Conservation (phyloP, 2,113 vertebrate species). For the Rhineura floridana region DNA sequence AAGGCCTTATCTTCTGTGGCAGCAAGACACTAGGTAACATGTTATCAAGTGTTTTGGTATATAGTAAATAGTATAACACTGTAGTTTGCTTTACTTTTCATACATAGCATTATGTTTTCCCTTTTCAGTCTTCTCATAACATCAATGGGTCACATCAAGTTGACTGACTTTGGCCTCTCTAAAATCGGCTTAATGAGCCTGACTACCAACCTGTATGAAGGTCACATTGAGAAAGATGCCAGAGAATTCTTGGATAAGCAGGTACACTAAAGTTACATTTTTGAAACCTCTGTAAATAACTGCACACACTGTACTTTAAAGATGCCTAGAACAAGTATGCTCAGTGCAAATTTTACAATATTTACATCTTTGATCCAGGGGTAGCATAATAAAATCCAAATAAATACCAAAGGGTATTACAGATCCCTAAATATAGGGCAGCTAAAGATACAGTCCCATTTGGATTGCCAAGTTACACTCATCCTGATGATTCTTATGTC, state of each 20-base stretch:
- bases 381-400: background rate
- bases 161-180: slow-evolving; percentile 96
- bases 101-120: slow-evolving; percentile 10
- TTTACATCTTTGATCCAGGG: background rate
- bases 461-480: background rate
- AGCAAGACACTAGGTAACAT: background rate
- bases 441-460: background rate
- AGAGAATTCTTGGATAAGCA: slow-evolving; percentile 97
- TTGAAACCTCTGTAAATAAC: background rate
- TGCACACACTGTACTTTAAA: background rate
- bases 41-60: background rate
- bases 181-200: slow-evolving; percentile 98
- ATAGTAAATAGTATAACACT: background rate
- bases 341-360: background rate
- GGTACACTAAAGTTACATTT: slow-evolving; percentile 72
- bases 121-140: slow-evolving; percentile 92
- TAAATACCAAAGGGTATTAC: too few relatives aligned
- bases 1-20: background rate
- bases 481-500: background rate
- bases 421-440: background rate
- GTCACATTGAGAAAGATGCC: slow-evolving; percentile 96
- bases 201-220: slow-evolving; percentile 96
- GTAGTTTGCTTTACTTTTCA: slow-evolving; percentile 18
- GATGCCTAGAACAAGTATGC: background rate
- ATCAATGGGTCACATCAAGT: slow-evolving; percentile 96